Evolutionary conservation across 1,140 invertebrate species (phyloP).

Genomic region (Sycophila sp.): DNA sequence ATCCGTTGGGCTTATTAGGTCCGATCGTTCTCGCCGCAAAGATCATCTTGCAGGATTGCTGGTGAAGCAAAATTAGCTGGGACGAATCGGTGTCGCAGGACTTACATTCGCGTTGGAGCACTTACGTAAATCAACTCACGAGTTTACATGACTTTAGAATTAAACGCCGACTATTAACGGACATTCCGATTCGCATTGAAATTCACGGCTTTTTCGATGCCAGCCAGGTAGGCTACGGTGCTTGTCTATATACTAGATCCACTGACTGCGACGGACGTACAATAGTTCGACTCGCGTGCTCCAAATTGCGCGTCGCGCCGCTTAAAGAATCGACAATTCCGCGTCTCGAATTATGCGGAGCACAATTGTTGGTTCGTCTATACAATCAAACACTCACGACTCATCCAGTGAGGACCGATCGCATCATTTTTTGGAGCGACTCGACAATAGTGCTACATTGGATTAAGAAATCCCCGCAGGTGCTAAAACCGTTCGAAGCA

Average conservation of each 20-base stretch:
- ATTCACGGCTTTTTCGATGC: constrained; percentile 26
- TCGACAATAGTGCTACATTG: constrained; percentile 4
- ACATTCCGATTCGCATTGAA: neutral
- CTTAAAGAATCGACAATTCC: constrained; percentile 5
- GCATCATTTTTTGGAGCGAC: constrained; percentile 25
- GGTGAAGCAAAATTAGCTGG: neutral
- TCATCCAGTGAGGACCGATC: neutral
- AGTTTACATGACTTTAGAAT: neutral
- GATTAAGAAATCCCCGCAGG: constrained; percentile 36
- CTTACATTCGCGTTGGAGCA: neutral
- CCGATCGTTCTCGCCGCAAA: neutral
- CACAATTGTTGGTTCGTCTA: constrained; percentile 46
- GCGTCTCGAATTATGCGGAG: constrained; percentile 59
- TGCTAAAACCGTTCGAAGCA: constrained; percentile 26
- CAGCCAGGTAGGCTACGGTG: constrained; percentile 5
- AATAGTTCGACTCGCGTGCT: neutral
- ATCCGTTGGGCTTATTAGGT: no score
- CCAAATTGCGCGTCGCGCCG: constrained; percentile 22
- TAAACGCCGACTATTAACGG: neutral
- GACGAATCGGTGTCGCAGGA: no score
- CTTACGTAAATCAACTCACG: neutral
- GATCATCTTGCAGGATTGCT: neutral
- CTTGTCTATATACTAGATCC: constrained; percentile 6
- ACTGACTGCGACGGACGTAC: neutral
- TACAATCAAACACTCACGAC: neutral